Evolutionary conservation across 2,888 invertebrate genomes (phyloP), one percentile per base, ranked within the genome.

Genomic region (Agrochola litura): DNA sequence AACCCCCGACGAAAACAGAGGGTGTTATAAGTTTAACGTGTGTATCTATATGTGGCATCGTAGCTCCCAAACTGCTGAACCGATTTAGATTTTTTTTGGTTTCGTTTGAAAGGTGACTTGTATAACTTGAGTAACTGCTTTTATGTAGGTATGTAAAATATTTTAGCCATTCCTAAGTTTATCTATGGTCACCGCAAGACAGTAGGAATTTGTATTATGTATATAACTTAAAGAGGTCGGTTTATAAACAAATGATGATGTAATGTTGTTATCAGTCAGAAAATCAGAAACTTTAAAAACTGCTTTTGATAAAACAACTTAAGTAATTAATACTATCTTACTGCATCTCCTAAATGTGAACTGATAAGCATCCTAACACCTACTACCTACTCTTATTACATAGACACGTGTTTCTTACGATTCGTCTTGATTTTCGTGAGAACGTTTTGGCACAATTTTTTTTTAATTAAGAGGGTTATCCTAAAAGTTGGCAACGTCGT

Each of bases 241-340:
- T 22, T 9, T 54, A 52, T 22, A 54, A 9, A 4, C 22, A 22
- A 54, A 19, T 22, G 54, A 22, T 22, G 22, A 54, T 54, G 54
- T 22, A 22, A 54, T 54, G 9, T 54, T 54, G 3, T 22, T 54
- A 54, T 56, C 56, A 56, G 10, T 10, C 68, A 37, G 37, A n/a
- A 37, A 56, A 37, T 37, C 19, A 68, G 37, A 41, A 49, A 49
- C 19, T 49, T 8, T 30, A 60, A 37, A 63, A 71, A n/a, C 70
- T 8, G 9, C 16, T 49, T 19, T n/a, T 14, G 5, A 41, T 41
- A 66, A 30, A 61, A 14, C 41, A 9, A 22, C 8, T 30, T 49
- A 0, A 14, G 49, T 30, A n/a, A 64, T 76, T n/a, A 63, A 63
- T 30, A 56, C 10, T 56, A 76, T 66, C 41, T 77, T 41, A 14